Percentiles rank a stretch among this genome's conserved stretches.
Evolutionary conservation across 2,888 invertebrate genomes (phyloP).

Genomic region (Pristionchus fissidentatus): DNA sequence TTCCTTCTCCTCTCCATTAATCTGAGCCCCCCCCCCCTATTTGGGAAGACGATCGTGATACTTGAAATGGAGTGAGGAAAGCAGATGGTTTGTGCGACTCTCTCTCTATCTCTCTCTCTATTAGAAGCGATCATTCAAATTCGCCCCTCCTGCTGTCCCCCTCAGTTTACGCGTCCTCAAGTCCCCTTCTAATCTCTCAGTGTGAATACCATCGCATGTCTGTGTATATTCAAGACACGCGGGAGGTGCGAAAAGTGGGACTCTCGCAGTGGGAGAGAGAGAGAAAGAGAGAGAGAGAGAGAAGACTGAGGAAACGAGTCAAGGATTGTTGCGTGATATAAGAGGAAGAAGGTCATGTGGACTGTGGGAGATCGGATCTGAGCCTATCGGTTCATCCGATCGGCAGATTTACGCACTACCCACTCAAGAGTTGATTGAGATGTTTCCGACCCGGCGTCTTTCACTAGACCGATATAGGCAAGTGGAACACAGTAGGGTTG

Average conservation of each 20-base stretch:
- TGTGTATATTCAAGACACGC: conserved; percentile 33
- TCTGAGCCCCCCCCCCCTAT: neutral
- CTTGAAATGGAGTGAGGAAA: conserved; percentile 18
- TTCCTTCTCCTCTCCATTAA: conserved; percentile 19
- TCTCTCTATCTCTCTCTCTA: no score
- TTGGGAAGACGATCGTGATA: neutral
- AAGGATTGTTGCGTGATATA: conserved; percentile 19
- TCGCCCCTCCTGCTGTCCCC: neutral
- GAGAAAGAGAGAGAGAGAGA: no score
- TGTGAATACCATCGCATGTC: conserved; percentile 40
- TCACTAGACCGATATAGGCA: no score
- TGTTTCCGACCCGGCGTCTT: no score
- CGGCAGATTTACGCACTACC: no score
- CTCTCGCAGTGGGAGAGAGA: conserved; percentile 41
- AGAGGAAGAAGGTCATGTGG: conserved; percentile 29
- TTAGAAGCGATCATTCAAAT: conserved; percentile 32
- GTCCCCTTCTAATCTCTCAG: conserved; percentile 12
- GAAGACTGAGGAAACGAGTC: neutral
- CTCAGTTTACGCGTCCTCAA: neutral
- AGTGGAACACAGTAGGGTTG: no score
- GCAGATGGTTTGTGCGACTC: conserved; percentile 37
- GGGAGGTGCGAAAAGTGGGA: conserved; percentile 28
- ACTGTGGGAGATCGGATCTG: no score
- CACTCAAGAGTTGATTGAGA: no score
- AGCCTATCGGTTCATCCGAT: no score